phyloP scores from a whole-genome alignment of 1,140 invertebrate genomes.

The Ooceraea biroi region DNA sequence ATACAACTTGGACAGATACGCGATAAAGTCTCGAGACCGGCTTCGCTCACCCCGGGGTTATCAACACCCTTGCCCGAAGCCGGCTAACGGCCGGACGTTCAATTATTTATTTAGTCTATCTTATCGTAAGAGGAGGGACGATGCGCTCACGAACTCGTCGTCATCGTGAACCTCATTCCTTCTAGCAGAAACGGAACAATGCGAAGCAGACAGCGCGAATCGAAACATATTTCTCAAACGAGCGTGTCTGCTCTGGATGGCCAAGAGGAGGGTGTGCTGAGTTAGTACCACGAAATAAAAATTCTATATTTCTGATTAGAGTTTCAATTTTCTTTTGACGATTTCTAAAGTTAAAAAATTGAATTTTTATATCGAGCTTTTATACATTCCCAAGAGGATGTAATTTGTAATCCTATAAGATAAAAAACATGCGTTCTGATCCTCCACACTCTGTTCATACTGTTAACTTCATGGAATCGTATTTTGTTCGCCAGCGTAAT shows the following conservation, averaged over 20 bases:
- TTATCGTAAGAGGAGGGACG: constrained; percentile 75
- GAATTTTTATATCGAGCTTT: no score
- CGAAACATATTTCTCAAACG: constrained; percentile 7
- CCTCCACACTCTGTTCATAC: no score
- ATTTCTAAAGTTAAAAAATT: no score
- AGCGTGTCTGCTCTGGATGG: not conserved
- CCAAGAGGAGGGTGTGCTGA: not conserved
- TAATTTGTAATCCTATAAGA: constrained; percentile 37
- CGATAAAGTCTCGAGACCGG: constrained; percentile 76
- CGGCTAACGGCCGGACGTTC: constrained; percentile 79
- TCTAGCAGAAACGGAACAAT: constrained; percentile 2
- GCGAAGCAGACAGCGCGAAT: not conserved
- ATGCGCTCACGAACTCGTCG: constrained; percentile 75
- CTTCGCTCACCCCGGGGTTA: constrained; percentile 75
- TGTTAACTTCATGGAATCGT: constrained; percentile 1
- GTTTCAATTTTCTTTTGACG: no score
- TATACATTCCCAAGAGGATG: no score
- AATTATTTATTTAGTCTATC: constrained; percentile 84
- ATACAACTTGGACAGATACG: constrained; percentile 76
- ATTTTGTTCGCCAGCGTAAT: not conserved
- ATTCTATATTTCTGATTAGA: no score
- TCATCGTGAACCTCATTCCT: constrained; percentile 59
- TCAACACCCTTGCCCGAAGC: constrained; percentile 78
- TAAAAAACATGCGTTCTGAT: no score
- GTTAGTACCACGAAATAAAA: not conserved